phyloP scores from a whole-genome alignment of 2,888 invertebrate genomes.

The Rhorus exstirpatorius region DNA sequence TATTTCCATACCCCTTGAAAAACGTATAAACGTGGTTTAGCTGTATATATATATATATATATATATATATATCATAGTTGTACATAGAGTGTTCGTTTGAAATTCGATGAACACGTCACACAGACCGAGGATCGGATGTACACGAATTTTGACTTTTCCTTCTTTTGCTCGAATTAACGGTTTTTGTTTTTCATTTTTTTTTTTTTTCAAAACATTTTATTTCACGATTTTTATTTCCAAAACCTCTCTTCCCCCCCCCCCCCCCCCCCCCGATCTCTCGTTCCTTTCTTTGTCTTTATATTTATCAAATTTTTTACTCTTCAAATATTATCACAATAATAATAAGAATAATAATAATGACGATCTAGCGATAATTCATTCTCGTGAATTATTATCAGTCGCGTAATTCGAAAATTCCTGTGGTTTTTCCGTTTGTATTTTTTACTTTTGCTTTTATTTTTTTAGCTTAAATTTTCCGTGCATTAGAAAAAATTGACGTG shows the following conservation, averaged over 20 bases:
- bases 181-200: background rate
- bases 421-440: slow-evolving; percentile 44
- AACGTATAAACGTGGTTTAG: too few relatives aligned
- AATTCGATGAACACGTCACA: slow-evolving; percentile 77
- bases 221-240: slow-evolving; percentile 19
- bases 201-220: slow-evolving; percentile 58
- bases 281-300: slow-evolving; percentile 14
- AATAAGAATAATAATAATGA: slow-evolving; percentile 31
- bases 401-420: slow-evolving; percentile 39
- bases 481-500: slow-evolving; percentile 80
- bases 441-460: slow-evolving; percentile 10
- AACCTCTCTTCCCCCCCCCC: too few relatives aligned
- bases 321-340: slow-evolving; percentile 23
- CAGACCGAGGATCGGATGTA: slow-evolving; percentile 74
- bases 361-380: slow-evolving; percentile 37
- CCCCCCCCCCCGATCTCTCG: too few relatives aligned
- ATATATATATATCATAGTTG: slow-evolving; percentile 43
- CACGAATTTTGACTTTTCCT: slow-evolving; percentile 35
- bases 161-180: slow-evolving; percentile 12
- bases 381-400: slow-evolving; percentile 31
- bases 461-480: slow-evolving; percentile 73
- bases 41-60: too few relatives aligned
- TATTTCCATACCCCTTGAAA: too few relatives aligned
- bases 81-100: slow-evolving; percentile 75
- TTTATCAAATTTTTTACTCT: slow-evolving; percentile 13